phyloP scores from a whole-genome alignment of 1,140 invertebrate species.

The Sminthurinus signatus region DNA sequence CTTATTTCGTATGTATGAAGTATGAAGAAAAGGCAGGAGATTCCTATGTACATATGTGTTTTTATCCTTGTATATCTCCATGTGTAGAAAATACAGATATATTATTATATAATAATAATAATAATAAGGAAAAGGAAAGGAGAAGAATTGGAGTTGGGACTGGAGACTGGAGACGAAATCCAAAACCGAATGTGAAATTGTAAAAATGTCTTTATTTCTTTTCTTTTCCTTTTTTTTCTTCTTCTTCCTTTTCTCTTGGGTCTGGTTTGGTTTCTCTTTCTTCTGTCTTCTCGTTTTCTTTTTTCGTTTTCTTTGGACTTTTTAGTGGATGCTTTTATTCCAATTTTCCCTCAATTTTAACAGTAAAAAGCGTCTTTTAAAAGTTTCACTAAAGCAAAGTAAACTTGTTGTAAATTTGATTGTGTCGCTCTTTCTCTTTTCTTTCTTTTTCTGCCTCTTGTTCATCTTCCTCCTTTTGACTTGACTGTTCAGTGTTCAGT shows the following conservation, averaged over 20 bases:
- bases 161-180: too few relatives aligned
- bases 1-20: too few relatives aligned
- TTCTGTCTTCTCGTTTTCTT: background rate
- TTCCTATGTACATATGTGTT: too few relatives aligned
- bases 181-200: too few relatives aligned
- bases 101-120: background rate
- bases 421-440: conserved; percentile 23
- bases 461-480: too few relatives aligned
- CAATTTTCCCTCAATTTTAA: conserved; percentile 40
- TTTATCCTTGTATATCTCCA: too few relatives aligned
- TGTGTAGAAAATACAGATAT: background rate
- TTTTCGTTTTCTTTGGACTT: background rate
- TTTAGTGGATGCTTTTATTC: conserved; percentile 40
- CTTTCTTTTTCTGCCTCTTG: background rate
- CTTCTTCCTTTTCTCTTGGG: background rate
- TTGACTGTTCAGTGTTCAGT: too few relatives aligned
- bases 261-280: background rate
- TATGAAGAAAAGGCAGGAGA: too few relatives aligned
- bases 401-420: conserved; percentile 41
- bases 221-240: background rate
- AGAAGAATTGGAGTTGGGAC: too few relatives aligned
- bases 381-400: conserved; percentile 21
- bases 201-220: background rate
- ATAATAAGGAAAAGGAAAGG: background rate
- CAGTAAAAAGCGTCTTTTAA: conserved; percentile 25